Conservation (phyloP, 2,797 vertebrate species). For the Cossypha heuglini region DNA sequence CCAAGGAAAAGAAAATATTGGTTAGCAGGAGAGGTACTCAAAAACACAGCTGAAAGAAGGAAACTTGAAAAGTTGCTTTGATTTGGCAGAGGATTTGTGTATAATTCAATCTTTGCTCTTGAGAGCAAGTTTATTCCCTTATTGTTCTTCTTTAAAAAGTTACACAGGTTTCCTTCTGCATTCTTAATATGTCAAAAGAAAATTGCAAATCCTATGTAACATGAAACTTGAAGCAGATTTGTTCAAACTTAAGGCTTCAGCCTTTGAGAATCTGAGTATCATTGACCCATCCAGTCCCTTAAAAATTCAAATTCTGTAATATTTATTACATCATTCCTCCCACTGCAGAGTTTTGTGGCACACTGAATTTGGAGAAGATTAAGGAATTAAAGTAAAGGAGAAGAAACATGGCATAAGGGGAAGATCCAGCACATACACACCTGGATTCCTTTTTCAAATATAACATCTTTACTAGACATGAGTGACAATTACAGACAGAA, state of each 20-base stretch:
- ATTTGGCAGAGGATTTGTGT: conserved; percentile 34
- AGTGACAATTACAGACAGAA: background rate
- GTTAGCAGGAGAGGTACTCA: conserved; percentile 26
- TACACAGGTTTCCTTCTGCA: background rate
- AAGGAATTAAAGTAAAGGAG: background rate
- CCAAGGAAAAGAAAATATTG: conserved; percentile 65
- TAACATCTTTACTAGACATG: background rate
- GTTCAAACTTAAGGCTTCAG: background rate
- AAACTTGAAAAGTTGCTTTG: conserved; percentile 1
- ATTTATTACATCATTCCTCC: background rate
- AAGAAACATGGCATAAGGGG: background rate
- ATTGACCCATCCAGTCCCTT: background rate
- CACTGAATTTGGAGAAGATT: background rate
- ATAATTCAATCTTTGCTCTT: conserved; percentile 52
- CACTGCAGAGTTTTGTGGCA: background rate
- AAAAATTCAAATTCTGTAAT: background rate
- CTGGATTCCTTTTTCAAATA: background rate
- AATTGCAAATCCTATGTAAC: background rate
- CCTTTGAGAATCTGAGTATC: background rate
- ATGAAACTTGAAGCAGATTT: background rate
- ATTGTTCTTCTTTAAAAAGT: conserved; percentile 23
- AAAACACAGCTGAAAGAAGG: conserved; percentile 31
- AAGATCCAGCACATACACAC: background rate
- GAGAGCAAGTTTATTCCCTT: background rate
- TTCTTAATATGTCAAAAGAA: background rate